Conservation (phyloP, 1,140 invertebrate genomes). For the Bombyx mori region DNA sequence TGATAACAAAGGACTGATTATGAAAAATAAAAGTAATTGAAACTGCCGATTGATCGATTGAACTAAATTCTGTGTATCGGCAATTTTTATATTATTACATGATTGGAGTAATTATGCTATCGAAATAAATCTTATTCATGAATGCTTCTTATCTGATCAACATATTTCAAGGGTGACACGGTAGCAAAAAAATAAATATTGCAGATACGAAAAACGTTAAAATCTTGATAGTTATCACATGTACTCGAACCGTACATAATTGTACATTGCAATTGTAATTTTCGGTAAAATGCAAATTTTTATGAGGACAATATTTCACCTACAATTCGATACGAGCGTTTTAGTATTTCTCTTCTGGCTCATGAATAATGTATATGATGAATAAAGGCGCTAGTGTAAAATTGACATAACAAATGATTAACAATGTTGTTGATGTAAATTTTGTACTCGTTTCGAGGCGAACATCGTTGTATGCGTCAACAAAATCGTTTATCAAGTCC, state of each 20-base stretch:
- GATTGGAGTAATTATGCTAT: constrained; percentile 9
- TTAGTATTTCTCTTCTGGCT: no score
- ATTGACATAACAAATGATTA: not conserved
- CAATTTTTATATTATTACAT: constrained; percentile 20
- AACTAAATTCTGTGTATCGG: constrained; percentile 25
- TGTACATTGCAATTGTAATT: no score
- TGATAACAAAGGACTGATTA: constrained; percentile 20
- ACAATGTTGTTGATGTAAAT: no score
- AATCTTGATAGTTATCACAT: no score
- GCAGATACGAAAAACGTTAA: not conserved
- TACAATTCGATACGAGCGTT: no score
- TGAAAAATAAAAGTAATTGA: constrained; percentile 8
- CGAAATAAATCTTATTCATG: not conserved
- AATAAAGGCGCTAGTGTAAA: not conserved
- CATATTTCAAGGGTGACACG: not conserved
- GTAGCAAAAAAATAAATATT: constrained; percentile 6
- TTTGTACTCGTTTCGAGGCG: not conserved
- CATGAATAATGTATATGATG: not conserved
- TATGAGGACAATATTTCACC: no score
- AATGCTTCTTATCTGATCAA: constrained; percentile 11
- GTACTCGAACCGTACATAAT: no score
- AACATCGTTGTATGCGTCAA: constrained; percentile 3
- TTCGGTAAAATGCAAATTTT: no score
- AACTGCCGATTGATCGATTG: constrained; percentile 9
- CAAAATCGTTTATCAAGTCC: constrained; percentile 9